These are phyloP conservation scores for Fistularia commersonii DNA, from an alignment of 2,797 vertebrate species.

Conservation along the genomic window DNA sequence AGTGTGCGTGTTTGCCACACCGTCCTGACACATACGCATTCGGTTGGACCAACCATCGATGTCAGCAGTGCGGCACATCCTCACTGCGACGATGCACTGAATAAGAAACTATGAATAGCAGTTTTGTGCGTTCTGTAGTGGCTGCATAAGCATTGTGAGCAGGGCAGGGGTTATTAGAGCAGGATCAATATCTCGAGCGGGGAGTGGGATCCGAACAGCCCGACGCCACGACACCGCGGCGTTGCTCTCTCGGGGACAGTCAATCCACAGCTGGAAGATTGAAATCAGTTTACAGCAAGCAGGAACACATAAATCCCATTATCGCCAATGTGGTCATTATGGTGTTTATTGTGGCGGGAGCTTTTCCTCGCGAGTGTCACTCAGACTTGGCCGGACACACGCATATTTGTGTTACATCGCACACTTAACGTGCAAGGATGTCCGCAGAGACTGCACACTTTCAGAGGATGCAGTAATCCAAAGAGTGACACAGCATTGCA, in stretches of 20 bases:
- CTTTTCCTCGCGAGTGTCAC: conserved; percentile 45
- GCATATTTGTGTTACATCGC: conserved; percentile 14
- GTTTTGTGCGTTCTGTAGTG: conserved; percentile 7
- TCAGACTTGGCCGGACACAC: conserved; percentile 6
- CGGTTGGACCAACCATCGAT: conserved; percentile 24
- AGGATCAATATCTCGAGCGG: conserved; percentile 48
- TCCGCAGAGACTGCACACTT: conserved; percentile 25
- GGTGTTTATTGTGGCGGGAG: conserved; percentile 47
- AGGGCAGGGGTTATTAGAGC: conserved; percentile 37
- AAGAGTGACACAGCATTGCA: conserved; percentile 38
- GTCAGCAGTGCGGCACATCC: conserved; percentile 23
- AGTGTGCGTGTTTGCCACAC: conserved; percentile 6
- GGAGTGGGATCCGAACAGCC: conserved; percentile 34
- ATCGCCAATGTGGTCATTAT: conserved; percentile 55
- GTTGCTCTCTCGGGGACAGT: conserved; percentile 36
- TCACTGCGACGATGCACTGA: conserved; percentile 25
- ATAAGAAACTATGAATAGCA: conserved; percentile 33
- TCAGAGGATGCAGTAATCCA: conserved; percentile 24
- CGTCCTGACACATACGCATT: neutral
- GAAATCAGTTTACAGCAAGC: conserved; percentile 60
- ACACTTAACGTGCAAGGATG: conserved; percentile 3
- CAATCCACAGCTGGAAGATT: conserved; percentile 41
- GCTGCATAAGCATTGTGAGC: conserved; percentile 19
- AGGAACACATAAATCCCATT: conserved; percentile 64
- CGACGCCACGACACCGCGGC: conserved; percentile 17